Evolutionary conservation across 2,113 vertebrate genomes (phyloP).

Genomic region (Kobus ellipsiprymnus): DNA sequence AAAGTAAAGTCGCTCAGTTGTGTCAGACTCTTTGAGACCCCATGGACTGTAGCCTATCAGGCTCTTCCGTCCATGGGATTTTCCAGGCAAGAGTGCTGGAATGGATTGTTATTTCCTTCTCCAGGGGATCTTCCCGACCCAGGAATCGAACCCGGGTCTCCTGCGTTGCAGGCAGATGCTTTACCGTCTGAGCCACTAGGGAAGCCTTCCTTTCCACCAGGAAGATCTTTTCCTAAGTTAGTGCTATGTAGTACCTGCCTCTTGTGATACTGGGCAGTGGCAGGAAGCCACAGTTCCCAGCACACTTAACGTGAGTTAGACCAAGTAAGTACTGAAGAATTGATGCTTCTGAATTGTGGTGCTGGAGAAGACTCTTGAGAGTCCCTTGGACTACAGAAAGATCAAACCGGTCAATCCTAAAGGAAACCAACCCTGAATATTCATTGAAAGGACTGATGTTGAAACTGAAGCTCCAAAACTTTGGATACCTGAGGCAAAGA

Average conservation of each 20-base stretch:
- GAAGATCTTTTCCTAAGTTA: background rate
- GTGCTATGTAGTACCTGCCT: background rate
- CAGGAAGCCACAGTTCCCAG: background rate
- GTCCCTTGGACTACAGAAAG: background rate
- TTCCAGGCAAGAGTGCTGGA: too few relatives aligned
- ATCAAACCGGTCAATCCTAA: background rate
- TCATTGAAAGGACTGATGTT: background rate
- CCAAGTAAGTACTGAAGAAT: background rate
- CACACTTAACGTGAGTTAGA: background rate
- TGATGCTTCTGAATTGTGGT: background rate
- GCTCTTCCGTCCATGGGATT: too few relatives aligned
- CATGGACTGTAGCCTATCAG: too few relatives aligned
- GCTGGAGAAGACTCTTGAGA: background rate
- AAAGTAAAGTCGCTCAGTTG: too few relatives aligned
- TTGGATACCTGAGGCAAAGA: background rate
- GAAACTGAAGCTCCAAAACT: background rate
- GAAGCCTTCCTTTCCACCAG: too few relatives aligned
- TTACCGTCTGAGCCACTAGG: too few relatives aligned
- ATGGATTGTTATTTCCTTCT: too few relatives aligned
- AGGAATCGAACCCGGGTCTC: too few relatives aligned
- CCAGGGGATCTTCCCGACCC: too few relatives aligned
- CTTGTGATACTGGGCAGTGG: background rate
- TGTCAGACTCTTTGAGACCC: too few relatives aligned
- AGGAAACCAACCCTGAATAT: background rate
- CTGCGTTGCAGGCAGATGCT: rapidly evolving